Base-by-base conservation (phyloP, 2,888 invertebrate species). In the Protophormia terraenovae region DNA sequence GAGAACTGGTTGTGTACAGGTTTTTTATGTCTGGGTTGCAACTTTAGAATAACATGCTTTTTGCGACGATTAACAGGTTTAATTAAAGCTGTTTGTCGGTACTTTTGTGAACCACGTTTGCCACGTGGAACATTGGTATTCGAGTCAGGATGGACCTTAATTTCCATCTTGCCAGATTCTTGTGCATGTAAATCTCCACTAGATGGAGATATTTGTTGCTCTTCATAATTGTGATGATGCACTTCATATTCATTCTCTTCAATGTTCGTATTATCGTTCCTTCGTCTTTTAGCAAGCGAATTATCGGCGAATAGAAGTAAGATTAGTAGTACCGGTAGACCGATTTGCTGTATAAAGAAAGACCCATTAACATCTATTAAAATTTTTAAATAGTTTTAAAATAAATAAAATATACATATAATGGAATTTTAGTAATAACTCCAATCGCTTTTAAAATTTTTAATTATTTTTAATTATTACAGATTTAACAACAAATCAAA, bases 101-200 rank as follows among this genome's bases (percentile, higher is more conserved):
- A 83, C 75, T 89, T 89, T 72, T 89, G 89, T 0, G 88, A 83
- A 0, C 89, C 89, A 12, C 90, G 88, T 82, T 90, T 90, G 3
- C 88, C 88, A 5, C 90, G 87, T 53, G 87, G 79, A 10, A 85
- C 66, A 47, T 87, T 88, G 19, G 86, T 82, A 55, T 83, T 75
- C 80, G 67, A 27, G 41, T 77, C 75, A 79, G 87, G 77, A 38
- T 82, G 75, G 19, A 78, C 45, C 67, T 86, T 87, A 24, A 79
- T 71, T 29, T 86, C 85, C 16, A 78, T 41, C 29, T 83, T 87
- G 55, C 55, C 62, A 50, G 87, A 86, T 71, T 87, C 87, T 47
- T 87, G 82, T 7, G 83, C 82, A 27, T 86, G 78, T 27, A 86
- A 67, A 69, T 87, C 87, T n/a, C 35, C 58, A 35, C 69, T 32